phyloP scores from a whole-genome alignment of 2,113 vertebrate species.

The Ammodytes marinus region DNA sequence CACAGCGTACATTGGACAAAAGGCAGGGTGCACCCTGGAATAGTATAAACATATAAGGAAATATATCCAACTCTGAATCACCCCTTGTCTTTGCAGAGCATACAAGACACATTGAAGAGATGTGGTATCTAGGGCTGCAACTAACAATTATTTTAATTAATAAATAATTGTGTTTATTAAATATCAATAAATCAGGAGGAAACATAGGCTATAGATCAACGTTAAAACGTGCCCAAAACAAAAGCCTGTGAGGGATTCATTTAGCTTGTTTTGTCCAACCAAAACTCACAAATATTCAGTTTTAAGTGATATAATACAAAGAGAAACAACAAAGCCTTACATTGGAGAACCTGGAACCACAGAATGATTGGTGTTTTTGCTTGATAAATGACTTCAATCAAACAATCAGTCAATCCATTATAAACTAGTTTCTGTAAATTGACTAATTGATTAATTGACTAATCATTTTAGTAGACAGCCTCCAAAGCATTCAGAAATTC shows the following conservation, averaged over 20 bases:
- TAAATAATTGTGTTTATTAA: neutral
- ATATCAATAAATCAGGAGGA: neutral
- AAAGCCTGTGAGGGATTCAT: neutral
- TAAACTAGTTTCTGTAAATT: too few relatives aligned
- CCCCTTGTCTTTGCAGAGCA: neutral
- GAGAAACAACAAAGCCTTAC: neutral
- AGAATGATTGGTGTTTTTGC: neutral
- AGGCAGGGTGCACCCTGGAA: neutral
- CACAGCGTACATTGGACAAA: too few relatives aligned
- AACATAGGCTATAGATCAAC: too few relatives aligned
- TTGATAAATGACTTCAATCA: neutral
- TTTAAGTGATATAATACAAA: neutral
- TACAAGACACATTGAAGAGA: neutral
- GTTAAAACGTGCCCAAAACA: neutral
- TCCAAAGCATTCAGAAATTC: neutral
- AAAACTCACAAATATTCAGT: neutral
- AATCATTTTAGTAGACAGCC: neutral
- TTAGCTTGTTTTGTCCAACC: neutral
- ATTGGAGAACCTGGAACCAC: neutral
- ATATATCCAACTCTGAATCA: neutral
- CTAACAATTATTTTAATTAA: neutral
- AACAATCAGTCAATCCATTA: too few relatives aligned
- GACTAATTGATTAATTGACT: too few relatives aligned
- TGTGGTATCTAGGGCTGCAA: neutral
- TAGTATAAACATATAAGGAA: neutral